Conservation (phyloP, 2,888 invertebrate species). For the Drosophila prolongata region DNA sequence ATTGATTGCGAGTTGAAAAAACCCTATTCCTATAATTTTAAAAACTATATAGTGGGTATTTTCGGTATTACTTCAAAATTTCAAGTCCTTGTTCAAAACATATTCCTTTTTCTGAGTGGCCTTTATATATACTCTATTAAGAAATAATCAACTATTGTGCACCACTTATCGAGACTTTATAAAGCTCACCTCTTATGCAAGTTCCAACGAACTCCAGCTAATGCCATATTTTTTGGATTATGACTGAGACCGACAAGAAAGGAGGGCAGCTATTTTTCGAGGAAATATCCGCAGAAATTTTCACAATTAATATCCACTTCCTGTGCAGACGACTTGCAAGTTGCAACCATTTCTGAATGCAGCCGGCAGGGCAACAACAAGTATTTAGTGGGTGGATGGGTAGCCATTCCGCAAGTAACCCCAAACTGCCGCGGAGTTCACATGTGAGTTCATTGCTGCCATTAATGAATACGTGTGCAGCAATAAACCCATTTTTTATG, state of each 20-base stretch:
- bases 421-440: constrained; percentile 47
- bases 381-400: constrained; percentile 3
- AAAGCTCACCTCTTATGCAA: constrained; percentile 18
- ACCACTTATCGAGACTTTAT: constrained; percentile 16
- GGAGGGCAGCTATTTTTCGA: constrained; percentile 64
- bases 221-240: constrained; percentile 19
- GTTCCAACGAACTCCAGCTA: constrained; percentile 30
- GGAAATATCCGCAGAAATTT: constrained; percentile 78
- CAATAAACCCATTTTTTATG: constrained; percentile 79
- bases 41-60: too few relatives aligned
- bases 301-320: constrained; percentile 80
- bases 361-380: constrained; percentile 43
- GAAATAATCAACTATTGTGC: neutral
- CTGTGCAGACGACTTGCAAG: constrained; percentile 79
- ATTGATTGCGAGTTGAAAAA: neutral
- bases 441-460: constrained; percentile 79
- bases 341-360: constrained; percentile 70
- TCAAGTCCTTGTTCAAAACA: too few relatives aligned
- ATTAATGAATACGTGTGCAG: constrained; percentile 80
- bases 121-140: too few relatives aligned
- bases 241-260: constrained; percentile 8
- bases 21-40: too few relatives aligned
- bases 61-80: too few relatives aligned
- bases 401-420: constrained; percentile 28
- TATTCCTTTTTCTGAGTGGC: too few relatives aligned